Evolutionary conservation across 2,888 invertebrate species (phyloP), one percentile per base, ranked within the genome.

Genomic region (Chrysomela aeneicollis): DNA sequence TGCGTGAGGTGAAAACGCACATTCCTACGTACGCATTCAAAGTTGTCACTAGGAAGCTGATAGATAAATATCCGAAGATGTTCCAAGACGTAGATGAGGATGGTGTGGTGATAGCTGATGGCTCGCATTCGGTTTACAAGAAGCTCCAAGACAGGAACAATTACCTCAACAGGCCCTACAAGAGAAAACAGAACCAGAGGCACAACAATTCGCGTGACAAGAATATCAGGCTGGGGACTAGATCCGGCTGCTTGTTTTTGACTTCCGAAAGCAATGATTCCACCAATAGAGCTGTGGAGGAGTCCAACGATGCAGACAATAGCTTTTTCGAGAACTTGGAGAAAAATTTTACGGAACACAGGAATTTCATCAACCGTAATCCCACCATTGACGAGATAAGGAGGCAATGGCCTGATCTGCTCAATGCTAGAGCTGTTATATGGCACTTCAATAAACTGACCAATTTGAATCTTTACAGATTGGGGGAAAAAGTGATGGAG

Each of bases 31-130:
- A 65, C 61, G 67, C 69, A 19, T 69, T 74, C 21, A 72, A 72
- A 57, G 32, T 63, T 0, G 59, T 69, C 1, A 70, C 70, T 19
- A 57, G 54, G 26, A 69, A 74, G 61, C 52, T 74, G n/a, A 61
- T 69, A 6, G 59, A 68, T 2, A 70, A 67, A 53, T 74, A 67
- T 62, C 73, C 73, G 3, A 30, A 63, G 51, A 65, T 61, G 17
- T 74, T 74, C 55, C 22, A 59, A 63, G 74, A 75, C 59, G 46
- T 59, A 6, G 73, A 73, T 60, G 71, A 71, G 15, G 71, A 75
- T 49, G 72, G 71, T 10, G 63, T 69, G 8, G 63, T 64, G 3
- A 46, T 73, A 10, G 73, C 71, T 3, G 71, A 73, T 60, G 73
- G 72, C 17, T 59, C 51, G 18, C 64, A 74, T 53, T 63, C 71